Evolutionary conservation across 1,140 invertebrate species (phyloP).

Genomic region (Plectrocnemia conspersa): DNA sequence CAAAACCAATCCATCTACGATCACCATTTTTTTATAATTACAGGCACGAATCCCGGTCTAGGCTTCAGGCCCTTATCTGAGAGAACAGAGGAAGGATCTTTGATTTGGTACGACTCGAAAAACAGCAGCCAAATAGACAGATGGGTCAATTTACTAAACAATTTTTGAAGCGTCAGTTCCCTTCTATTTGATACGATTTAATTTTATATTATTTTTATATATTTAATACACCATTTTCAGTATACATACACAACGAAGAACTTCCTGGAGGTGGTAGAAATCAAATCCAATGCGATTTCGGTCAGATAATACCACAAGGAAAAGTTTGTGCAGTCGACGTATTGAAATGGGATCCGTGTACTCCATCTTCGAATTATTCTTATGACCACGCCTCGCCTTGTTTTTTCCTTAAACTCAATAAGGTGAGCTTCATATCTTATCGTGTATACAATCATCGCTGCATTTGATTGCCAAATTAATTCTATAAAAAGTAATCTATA

Average conservation of each 20-base stretch:
- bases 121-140: slow-evolving; percentile 60
- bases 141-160: slow-evolving; percentile 65
- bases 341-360: slow-evolving; percentile 61
- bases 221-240: slow-evolving; percentile 45
- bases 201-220: slow-evolving; percentile 1
- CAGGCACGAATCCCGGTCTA: slow-evolving; percentile 74
- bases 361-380: slow-evolving; percentile 60
- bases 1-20: background rate
- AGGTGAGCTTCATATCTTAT: slow-evolving; percentile 57
- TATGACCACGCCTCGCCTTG: slow-evolving; percentile 71
- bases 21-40: background rate
- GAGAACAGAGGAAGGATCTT: slow-evolving; percentile 68
- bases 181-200: background rate
- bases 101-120: slow-evolving; percentile 75
- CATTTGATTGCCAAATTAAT: too few relatives aligned
- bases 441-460: too few relatives aligned
- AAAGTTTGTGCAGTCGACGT: slow-evolving; percentile 70
- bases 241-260: slow-evolving; percentile 53
- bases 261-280: slow-evolving; percentile 56
- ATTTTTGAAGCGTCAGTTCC: slow-evolving; percentile 67
- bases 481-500: too few relatives aligned
- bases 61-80: slow-evolving; percentile 81
- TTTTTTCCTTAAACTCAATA: slow-evolving; percentile 84
- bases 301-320: slow-evolving; percentile 51
- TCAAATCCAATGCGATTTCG: slow-evolving; percentile 63